These are phyloP conservation scores for Meloe dianella DNA, from an alignment of 2,888 invertebrate species.

Conservation along the genomic window DNA sequence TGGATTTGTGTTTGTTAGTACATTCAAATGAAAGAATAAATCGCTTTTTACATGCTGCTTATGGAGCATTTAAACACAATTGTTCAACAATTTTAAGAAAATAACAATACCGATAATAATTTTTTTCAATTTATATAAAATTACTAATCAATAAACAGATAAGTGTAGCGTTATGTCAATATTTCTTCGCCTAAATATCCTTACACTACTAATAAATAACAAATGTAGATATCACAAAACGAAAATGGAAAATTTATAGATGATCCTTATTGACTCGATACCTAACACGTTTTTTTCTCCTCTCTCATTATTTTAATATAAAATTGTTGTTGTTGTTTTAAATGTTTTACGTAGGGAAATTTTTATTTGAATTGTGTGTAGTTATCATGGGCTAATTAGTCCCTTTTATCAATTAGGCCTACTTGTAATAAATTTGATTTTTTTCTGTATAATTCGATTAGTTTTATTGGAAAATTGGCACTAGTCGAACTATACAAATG, in stretches of 20 bases:
- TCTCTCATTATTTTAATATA: slow-evolving; percentile 24
- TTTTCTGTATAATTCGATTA: background rate
- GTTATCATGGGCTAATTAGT: background rate
- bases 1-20: no score
- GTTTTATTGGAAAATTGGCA: background rate
- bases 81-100: slow-evolving; percentile 20
- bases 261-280: slow-evolving; percentile 49
- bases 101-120: slow-evolving; percentile 20
- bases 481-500: slow-evolving; percentile 2
- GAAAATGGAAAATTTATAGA: slow-evolving; percentile 41
- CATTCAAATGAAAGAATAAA: slow-evolving; percentile 35
- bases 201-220: slow-evolving; percentile 42
- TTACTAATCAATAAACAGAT: background rate
- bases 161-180: slow-evolving; percentile 9
- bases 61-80: slow-evolving; percentile 22
- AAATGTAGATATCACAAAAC: slow-evolving; percentile 46
- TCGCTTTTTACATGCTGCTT: slow-evolving; percentile 18
- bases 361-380: background rate
- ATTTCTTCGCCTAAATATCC: slow-evolving; percentile 23
- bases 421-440: no score
- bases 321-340: slow-evolving; percentile 24
- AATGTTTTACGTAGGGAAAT: background rate
- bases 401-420: slow-evolving; percentile 22
- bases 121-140: background rate
- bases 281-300: slow-evolving; percentile 41